These are phyloP conservation scores for Podilymbus podiceps DNA, from an alignment of 2,113 vertebrate genomes.

Conservation along the genomic window DNA sequence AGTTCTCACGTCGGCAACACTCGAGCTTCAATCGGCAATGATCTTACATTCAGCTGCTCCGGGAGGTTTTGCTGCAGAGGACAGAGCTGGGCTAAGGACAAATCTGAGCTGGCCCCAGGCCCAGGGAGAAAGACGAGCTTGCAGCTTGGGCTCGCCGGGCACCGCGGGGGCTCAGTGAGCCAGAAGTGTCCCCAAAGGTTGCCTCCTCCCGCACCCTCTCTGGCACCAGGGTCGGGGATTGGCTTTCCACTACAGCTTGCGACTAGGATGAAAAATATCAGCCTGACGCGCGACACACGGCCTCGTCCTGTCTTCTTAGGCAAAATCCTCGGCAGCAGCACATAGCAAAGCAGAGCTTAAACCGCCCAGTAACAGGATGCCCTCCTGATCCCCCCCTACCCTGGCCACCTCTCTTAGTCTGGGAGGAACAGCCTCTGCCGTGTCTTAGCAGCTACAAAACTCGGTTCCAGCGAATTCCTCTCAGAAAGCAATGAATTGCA, in stretches of 20 bases:
- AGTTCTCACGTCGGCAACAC: background rate
- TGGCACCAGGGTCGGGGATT: background rate
- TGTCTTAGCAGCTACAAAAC: background rate
- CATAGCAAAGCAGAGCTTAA: background rate
- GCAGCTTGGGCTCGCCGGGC: rapidly evolving
- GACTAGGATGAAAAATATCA: background rate
- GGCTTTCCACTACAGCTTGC: background rate
- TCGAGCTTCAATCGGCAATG: background rate
- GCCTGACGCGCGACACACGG: background rate
- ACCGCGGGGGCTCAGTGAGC: background rate
- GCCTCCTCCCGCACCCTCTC: background rate
- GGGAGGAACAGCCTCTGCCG: background rate
- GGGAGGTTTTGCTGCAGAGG: background rate
- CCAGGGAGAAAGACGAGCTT: background rate
- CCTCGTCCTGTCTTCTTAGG: background rate
- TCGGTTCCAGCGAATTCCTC: background rate
- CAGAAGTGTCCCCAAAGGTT: rapidly evolving
- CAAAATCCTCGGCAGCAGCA: background rate
- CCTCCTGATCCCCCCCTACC: background rate
- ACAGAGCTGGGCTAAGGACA: background rate
- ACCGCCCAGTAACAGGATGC: background rate
- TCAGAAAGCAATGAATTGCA: background rate
- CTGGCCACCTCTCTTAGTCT: background rate
- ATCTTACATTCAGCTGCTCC: background rate
- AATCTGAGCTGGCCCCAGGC: background rate